Evolutionary conservation across 1,140 invertebrate genomes (phyloP).

Genomic region (Gyrodactylus bullatarudis): DNA sequence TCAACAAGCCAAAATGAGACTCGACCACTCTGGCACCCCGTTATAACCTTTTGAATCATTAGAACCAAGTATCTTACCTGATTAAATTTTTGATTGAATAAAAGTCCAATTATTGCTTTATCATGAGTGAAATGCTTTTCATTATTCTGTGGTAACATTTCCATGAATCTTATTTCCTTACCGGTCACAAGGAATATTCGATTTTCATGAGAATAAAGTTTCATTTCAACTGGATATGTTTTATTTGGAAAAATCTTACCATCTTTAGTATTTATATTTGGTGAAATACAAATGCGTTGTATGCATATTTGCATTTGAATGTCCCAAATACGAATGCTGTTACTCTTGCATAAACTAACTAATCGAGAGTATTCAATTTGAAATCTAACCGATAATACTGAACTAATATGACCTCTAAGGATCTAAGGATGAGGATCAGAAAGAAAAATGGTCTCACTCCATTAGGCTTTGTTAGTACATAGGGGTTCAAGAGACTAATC

Average conservation of each 20-base stretch:
- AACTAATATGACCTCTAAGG: slow-evolving; percentile 18
- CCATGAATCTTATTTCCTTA: slow-evolving; percentile 11
- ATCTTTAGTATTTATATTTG: background rate
- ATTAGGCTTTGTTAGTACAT: slow-evolving; percentile 20
- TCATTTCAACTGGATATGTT: background rate
- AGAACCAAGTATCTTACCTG: slow-evolving; percentile 13
- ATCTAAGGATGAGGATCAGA: slow-evolving; percentile 11
- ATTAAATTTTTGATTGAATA: slow-evolving; percentile 17
- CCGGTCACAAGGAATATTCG: slow-evolving; percentile 1
- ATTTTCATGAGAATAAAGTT: background rate
- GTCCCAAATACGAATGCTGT: slow-evolving; percentile 20
- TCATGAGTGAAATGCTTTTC: slow-evolving; percentile 17
- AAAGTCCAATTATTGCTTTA: slow-evolving; percentile 15
- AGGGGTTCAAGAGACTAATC: slow-evolving; percentile 19
- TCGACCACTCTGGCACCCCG: slow-evolving; percentile 16
- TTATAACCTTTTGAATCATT: slow-evolving; percentile 11
- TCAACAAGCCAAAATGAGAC: slow-evolving; percentile 19
- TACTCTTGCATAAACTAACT: slow-evolving; percentile 20
- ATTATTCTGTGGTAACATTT: slow-evolving; percentile 17
- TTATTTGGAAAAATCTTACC: background rate
- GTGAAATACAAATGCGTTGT: slow-evolving; percentile 13
- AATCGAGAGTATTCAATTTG: slow-evolving; percentile 15
- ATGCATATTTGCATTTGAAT: slow-evolving; percentile 21
- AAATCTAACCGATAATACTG: slow-evolving; percentile 18
- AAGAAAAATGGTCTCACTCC: slow-evolving; percentile 13